phyloP scores from a whole-genome alignment of 2,888 invertebrate genomes.

The Dryobotodes eremita region DNA sequence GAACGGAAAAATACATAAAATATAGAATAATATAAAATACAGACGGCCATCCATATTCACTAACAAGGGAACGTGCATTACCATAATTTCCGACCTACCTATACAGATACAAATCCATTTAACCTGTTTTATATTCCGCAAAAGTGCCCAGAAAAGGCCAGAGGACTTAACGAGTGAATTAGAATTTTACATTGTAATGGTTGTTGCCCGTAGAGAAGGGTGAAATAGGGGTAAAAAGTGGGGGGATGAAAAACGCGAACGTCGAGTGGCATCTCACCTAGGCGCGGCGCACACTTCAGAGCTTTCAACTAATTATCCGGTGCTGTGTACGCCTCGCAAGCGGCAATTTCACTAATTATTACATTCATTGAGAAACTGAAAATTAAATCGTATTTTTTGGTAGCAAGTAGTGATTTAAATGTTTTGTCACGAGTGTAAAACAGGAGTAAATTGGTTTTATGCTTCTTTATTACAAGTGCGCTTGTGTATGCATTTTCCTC shows the following conservation, averaged over 20 bases:
- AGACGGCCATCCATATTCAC: conserved; percentile 63
- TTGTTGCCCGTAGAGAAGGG: conserved; percentile 64
- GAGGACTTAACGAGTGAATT: conserved; percentile 83
- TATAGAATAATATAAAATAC: conserved; percentile 64
- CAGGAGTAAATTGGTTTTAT: conserved; percentile 56
- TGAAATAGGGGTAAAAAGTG: conserved; percentile 64
- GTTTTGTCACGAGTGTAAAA: conserved; percentile 56
- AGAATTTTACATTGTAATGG: conserved; percentile 85
- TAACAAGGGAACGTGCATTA: conserved; percentile 68
- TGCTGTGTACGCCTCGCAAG: conserved; percentile 55
- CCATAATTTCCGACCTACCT: conserved; percentile 72
- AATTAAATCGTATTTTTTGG: conserved; percentile 62
- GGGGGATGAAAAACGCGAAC: conserved; percentile 55
- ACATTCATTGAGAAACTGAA: conserved; percentile 63
- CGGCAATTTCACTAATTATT: conserved; percentile 71
- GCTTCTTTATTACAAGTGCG: conserved; percentile 29
- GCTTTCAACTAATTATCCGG: conserved; percentile 73
- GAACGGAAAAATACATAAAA: conserved; percentile 61
- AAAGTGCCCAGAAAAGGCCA: conserved; percentile 77
- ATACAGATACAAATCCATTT: conserved; percentile 76
- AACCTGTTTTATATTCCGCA: conserved; percentile 79
- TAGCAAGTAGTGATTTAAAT: conserved; percentile 58
- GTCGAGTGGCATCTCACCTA: conserved; percentile 59
- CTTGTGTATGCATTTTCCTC: conserved; percentile 30
- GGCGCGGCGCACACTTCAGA: conserved; percentile 62